phyloP scores from a whole-genome alignment of 2,888 invertebrate species.

The Drosophila maculinotata region DNA sequence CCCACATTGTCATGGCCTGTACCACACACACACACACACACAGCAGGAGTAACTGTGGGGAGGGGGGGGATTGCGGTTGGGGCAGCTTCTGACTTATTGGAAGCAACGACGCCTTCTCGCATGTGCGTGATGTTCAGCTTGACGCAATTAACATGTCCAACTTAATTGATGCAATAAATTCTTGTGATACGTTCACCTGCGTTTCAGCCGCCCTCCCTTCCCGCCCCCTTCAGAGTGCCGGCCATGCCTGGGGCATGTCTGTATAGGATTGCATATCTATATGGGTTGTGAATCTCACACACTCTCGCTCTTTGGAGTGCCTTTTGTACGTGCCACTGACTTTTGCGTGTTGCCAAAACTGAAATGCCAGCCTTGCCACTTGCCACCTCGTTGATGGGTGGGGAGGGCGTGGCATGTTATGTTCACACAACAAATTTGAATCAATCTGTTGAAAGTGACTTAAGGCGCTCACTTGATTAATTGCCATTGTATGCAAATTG shows the following conservation, averaged over 20 bases:
- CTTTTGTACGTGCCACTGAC: constrained; percentile 67
- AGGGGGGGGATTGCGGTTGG: background rate
- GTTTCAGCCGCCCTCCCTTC: background rate
- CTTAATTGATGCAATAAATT: constrained; percentile 82
- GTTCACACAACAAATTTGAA: constrained; percentile 76
- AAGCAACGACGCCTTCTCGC: constrained; percentile 21
- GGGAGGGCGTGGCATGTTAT: constrained; percentile 41
- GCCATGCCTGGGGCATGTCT: constrained; percentile 5
- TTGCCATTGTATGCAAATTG: constrained; percentile 56
- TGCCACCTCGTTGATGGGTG: constrained; percentile 14
- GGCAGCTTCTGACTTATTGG: constrained; percentile 20
- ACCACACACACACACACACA: constrained; percentile 14
- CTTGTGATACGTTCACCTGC: constrained; percentile 59
- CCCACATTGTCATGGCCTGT: constrained; percentile 56
- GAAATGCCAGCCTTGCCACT: constrained; percentile 46
- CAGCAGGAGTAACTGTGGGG: background rate
- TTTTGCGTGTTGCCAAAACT: constrained; percentile 73
- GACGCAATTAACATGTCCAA: constrained; percentile 82
- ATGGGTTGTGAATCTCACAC: constrained; percentile 4
- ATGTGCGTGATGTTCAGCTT: constrained; percentile 81
- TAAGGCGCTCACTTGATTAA: constrained; percentile 76
- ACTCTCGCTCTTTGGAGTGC: constrained; percentile 36
- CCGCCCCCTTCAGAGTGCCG: background rate
- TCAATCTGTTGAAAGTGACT: constrained; percentile 81
- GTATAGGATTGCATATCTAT: constrained; percentile 14